Evolutionary conservation across 1,140 invertebrate genomes (phyloP).

Genomic region (Hermatobates lingyangjiaoensis): DNA sequence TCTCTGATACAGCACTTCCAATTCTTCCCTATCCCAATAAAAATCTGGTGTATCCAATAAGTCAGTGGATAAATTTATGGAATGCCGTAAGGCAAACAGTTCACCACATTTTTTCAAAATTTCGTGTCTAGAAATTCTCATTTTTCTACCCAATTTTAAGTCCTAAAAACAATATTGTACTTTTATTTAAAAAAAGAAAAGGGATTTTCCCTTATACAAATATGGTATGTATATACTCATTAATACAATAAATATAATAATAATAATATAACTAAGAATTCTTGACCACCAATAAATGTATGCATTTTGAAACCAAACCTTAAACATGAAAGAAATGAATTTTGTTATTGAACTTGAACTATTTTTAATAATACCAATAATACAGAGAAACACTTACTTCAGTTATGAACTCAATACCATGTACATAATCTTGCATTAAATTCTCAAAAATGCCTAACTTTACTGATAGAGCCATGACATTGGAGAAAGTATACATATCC

Average conservation of each 20-base stretch:
- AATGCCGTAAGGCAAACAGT: slow-evolving; percentile 70
- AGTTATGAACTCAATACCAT: slow-evolving; percentile 61
- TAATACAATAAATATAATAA: no score
- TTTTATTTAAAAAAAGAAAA: neutral
- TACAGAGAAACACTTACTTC: slow-evolving; percentile 27
- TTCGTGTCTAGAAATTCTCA: slow-evolving; percentile 44
- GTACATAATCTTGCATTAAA: slow-evolving; percentile 58
- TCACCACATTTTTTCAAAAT: slow-evolving; percentile 80
- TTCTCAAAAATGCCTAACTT: slow-evolving; percentile 86
- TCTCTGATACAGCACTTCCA: slow-evolving; percentile 64
- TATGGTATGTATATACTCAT: no score
- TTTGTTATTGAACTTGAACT: neutral
- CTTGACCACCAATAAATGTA: no score
- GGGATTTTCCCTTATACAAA: no score
- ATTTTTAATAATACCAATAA: neutral
- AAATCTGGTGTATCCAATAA: slow-evolving; percentile 87
- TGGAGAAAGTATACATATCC: slow-evolving; percentile 68
- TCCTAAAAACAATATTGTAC: slow-evolving; percentile 26
- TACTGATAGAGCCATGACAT: slow-evolving; percentile 78
- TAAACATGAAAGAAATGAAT: neutral
- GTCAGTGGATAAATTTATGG: slow-evolving; percentile 83
- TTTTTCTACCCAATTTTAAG: slow-evolving; percentile 45
- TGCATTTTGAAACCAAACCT: neutral
- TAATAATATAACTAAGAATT: no score
- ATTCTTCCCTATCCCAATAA: slow-evolving; percentile 83